Base-by-base conservation (phyloP, 2,888 invertebrate genomes). In the Lithodes maja region DNA sequence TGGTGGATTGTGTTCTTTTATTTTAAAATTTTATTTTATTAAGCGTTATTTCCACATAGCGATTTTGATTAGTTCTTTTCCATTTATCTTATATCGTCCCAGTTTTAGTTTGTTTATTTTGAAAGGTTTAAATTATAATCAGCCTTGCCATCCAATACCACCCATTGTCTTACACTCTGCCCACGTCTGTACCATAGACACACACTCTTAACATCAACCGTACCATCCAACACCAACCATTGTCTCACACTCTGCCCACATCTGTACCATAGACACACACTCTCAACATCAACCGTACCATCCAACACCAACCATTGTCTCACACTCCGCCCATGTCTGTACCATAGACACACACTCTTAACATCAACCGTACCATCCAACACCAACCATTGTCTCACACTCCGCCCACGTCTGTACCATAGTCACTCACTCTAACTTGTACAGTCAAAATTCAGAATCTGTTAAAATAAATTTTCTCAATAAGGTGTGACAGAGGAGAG, bases 131-230 rank as follows among this genome's bases (percentile, higher is more conserved):
- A 77, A 9, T 12, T 9, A 52, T 50, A 77, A 93, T 98, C 98
- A 0, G 98, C 97, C 0, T 98, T 98, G 0, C 98, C 98, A 93
- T 98, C 98, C 93, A 97, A 97, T 49, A 97, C 94, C 93, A 97
- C 96, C 97, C 97, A 97, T 69, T 96, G 95, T 92, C 96, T 95
- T 93, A 96, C 53, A 96, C 92, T 94, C 94, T 92, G 94, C 94
- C 90, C 94, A 61, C 49, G 71, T 93, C 94, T 52, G 94, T 94
- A 2, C 93, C 93, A 50, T 3, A 1, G 15, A 53, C n/a, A n/a
- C n/a, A n/a, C 33, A 5, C 33, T 50, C 33, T 49, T 12, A 77
- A 9, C 3, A 77, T 12, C 77, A 77, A 55, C 55, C 68, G 61
- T 12, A n/a, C 71, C 12, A 2, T 61, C 5, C 61, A 61, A 61